Conservation (phyloP, 2,888 invertebrate species). For the Luffia ferchaultella region DNA sequence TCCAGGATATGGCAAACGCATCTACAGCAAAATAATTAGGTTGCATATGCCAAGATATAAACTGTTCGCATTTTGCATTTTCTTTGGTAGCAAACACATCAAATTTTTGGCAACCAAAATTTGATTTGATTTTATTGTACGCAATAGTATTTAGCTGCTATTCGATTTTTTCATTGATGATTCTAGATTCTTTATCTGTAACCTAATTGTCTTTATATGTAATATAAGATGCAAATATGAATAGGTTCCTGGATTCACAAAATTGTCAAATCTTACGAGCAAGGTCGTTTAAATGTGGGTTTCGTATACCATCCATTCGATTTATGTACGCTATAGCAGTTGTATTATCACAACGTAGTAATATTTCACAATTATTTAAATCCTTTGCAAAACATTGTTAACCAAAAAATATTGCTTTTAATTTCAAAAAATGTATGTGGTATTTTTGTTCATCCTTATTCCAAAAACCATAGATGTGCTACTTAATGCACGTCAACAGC, state of each 20-base stretch:
- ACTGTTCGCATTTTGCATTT: constrained; percentile 9
- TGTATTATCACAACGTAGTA: constrained; percentile 13
- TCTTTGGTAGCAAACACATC: constrained; percentile 8
- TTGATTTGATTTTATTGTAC: constrained; percentile 8
- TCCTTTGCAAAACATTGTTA: constrained; percentile 6
- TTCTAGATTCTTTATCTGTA: constrained; percentile 11
- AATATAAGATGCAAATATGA: constrained; percentile 7
- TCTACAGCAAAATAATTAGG: constrained; percentile 10
- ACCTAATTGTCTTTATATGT: constrained; percentile 9
- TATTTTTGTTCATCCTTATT: background rate
- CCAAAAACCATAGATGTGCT: constrained; percentile 8
- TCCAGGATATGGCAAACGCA: constrained; percentile 12
- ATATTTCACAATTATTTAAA: constrained; percentile 5
- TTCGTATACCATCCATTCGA: background rate
- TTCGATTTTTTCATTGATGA: constrained; percentile 6
- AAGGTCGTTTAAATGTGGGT: constrained; percentile 1
- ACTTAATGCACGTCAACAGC: no score
- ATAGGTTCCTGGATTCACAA: background rate
- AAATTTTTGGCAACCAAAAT: background rate
- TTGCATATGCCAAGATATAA: constrained; percentile 10
- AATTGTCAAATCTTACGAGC: background rate
- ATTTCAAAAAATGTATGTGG: constrained; percentile 4
- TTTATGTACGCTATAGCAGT: constrained; percentile 14
- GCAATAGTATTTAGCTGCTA: constrained; percentile 3
- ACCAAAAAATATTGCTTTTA: constrained; percentile 2